phyloP scores from a whole-genome alignment of 2,113 vertebrate genomes.

The Clarias batrachus region DNA sequence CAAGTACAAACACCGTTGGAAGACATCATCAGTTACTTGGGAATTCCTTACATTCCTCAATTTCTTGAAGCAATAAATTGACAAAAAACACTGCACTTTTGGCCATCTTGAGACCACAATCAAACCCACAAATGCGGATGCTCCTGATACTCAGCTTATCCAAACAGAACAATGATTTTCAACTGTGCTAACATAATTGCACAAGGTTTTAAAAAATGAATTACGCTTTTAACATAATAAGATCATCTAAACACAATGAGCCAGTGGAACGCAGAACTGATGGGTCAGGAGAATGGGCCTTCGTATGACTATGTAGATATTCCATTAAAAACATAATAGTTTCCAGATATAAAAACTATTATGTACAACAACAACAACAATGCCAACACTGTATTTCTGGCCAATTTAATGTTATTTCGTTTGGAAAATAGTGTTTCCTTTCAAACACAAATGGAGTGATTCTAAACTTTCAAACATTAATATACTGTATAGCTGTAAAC shows the following conservation, averaged over 20 bases:
- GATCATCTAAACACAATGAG: background rate
- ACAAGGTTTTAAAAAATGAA: background rate
- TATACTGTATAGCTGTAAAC: background rate
- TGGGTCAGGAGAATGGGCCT: background rate
- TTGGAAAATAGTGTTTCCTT: background rate
- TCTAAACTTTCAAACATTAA: background rate
- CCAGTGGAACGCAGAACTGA: background rate
- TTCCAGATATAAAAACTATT: background rate
- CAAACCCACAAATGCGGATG: background rate
- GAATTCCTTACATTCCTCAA: background rate
- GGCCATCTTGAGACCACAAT: background rate
- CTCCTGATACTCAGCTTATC: background rate
- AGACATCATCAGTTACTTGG: background rate
- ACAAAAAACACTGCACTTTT: background rate
- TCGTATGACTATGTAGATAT: background rate
- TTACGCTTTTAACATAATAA: background rate
- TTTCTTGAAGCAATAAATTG: background rate
- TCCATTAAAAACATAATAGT: background rate
- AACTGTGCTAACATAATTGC: background rate
- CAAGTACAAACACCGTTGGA: background rate
- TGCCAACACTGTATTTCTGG: background rate
- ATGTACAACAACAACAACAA: background rate
- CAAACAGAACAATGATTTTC: background rate
- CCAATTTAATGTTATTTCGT: background rate
- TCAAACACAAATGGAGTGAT: background rate